Evolutionary conservation across 2,888 invertebrate genomes (phyloP).

Genomic region (Drosophila infuscata): DNA sequence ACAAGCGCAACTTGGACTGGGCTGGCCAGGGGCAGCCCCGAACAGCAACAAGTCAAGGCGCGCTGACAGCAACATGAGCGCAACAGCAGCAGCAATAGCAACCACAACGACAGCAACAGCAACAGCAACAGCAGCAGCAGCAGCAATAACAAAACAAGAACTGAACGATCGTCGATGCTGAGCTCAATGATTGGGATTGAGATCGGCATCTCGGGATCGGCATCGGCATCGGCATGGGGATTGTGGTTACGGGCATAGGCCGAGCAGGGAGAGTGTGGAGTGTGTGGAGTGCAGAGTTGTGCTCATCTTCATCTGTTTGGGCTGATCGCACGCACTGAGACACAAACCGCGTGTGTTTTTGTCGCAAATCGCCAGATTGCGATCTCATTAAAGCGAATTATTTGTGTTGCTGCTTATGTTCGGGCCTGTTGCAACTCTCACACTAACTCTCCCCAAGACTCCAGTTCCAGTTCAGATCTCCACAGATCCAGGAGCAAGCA

Average conservation of each 20-base stretch:
- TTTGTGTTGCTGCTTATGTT: constrained; percentile 83
- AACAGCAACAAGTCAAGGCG: constrained; percentile 70
- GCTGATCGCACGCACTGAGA: constrained; percentile 61
- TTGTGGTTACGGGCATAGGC: constrained; percentile 27
- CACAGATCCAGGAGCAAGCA: constrained; percentile 47
- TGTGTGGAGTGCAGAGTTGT: constrained; percentile 8
- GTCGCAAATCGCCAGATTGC: constrained; percentile 81
- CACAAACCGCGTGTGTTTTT: constrained; percentile 72
- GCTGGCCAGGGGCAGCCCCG: constrained; percentile 12
- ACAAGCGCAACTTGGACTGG: constrained; percentile 56
- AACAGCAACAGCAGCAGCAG: constrained; percentile 1
- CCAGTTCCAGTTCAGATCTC: constrained; percentile 20
- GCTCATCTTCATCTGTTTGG: constrained; percentile 73
- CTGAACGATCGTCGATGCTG: constrained; percentile 62
- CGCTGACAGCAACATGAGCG: constrained; percentile 79
- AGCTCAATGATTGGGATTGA: constrained; percentile 67
- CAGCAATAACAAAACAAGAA: constrained; percentile 50
- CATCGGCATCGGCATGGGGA: constrained; percentile 44
- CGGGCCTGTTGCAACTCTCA: constrained; percentile 70
- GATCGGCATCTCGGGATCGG: constrained; percentile 59
- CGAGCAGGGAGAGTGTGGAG: not conserved
- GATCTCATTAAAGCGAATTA: constrained; percentile 84
- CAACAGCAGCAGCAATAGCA: constrained; percentile 63
- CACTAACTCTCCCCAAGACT: constrained; percentile 43
- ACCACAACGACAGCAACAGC: constrained; percentile 38